Evolutionary conservation across 1,140 invertebrate species (phyloP).

Genomic region (Meloidogyne hapla): DNA sequence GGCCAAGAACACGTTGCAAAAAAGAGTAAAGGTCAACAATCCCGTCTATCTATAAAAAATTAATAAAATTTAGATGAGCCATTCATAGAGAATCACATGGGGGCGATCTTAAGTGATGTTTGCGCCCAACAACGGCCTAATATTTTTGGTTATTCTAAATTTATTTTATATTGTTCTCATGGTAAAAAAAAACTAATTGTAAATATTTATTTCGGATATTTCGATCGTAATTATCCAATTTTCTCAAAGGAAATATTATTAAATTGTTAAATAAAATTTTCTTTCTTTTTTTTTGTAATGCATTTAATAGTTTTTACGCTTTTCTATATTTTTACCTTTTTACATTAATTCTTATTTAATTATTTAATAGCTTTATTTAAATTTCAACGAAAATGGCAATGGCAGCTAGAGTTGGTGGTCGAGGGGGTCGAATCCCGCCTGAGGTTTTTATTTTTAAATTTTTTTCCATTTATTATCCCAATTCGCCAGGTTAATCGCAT

Average conservation of each 20-base stretch:
- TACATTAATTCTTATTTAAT: background rate
- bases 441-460: slow-evolving; percentile 68
- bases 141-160: slow-evolving; percentile 89
- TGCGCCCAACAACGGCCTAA: slow-evolving; percentile 88
- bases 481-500: slow-evolving; percentile 81
- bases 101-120: slow-evolving; percentile 85
- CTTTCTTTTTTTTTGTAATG: too few relatives aligned
- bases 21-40: slow-evolving; percentile 83
- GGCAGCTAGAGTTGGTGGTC: slow-evolving; percentile 50
- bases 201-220: too few relatives aligned
- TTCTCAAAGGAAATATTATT: too few relatives aligned
- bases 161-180: too few relatives aligned
- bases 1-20: slow-evolving; percentile 89
- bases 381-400: slow-evolving; percentile 57
- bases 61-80: slow-evolving; percentile 68
- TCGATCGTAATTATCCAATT: too few relatives aligned
- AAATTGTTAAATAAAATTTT: too few relatives aligned
- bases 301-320: too few relatives aligned
- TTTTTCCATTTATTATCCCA: background rate
- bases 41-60: background rate
- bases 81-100: slow-evolving; percentile 95
- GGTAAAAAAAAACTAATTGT: too few relatives aligned
- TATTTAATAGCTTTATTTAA: slow-evolving; percentile 25
- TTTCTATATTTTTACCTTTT: too few relatives aligned
- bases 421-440: slow-evolving; percentile 74